Evolutionary conservation across 2,888 invertebrate species (phyloP).

Genomic region (Ceratothoa steindachneri): DNA sequence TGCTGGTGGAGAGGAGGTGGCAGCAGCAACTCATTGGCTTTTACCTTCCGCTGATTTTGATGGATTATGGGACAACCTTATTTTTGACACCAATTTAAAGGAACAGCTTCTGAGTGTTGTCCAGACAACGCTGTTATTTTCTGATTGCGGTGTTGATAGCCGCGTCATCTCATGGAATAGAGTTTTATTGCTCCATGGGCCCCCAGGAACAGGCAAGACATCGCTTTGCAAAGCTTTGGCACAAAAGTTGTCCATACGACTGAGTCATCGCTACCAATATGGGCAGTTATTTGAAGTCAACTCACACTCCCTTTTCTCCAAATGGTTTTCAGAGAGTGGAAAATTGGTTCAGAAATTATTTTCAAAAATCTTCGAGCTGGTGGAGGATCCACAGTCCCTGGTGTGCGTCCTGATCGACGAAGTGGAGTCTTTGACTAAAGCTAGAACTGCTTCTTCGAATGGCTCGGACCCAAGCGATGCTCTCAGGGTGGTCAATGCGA

Average conservation of each 20-base stretch:
- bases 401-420: constrained; percentile 93
- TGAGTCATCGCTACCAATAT: constrained; percentile 63
- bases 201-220: constrained; percentile 82
- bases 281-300: constrained; percentile 89
- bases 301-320: constrained; percentile 93
- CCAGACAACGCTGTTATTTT: constrained; percentile 76
- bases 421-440: constrained; percentile 88
- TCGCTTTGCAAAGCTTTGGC: constrained; percentile 90
- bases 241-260: constrained; percentile 76
- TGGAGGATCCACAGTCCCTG: constrained; percentile 70
- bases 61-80: constrained; percentile 85
- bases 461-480: constrained; percentile 92
- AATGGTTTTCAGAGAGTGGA: constrained; percentile 99
- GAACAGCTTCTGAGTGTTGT: constrained; percentile 72
- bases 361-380: constrained; percentile 72
- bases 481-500: constrained; percentile 91
- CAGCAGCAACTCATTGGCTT: constrained; percentile 72
- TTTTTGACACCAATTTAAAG: constrained; percentile 71
- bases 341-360: constrained; percentile 92
- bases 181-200: constrained; percentile 79
- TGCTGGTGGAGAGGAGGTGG: constrained; percentile 51
- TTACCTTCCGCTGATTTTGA: constrained; percentile 74
- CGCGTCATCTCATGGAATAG: constrained; percentile 85
- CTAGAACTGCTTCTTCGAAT: constrained; percentile 66
- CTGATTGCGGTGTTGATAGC: constrained; percentile 72